Conservation (phyloP, 1,140 invertebrate genomes). For the Belonocnema kinseyi region DNA sequence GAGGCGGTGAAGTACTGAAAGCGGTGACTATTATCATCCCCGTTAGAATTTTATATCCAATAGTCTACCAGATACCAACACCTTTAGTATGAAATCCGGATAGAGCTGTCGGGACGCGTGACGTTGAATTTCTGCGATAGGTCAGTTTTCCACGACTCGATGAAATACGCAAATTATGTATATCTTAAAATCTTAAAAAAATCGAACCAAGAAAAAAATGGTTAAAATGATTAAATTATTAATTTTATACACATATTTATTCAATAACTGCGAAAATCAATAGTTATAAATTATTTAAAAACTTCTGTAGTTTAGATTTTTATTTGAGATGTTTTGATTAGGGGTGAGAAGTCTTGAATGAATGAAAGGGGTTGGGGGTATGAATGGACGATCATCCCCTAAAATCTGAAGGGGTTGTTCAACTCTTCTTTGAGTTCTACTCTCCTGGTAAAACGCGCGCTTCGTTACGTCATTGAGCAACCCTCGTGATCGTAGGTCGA, state of each 20-base stretch:
- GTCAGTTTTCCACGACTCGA: constrained; percentile 42
- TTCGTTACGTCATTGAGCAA: constrained; percentile 69
- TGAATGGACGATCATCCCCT: constrained; percentile 7
- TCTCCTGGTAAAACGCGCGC: constrained; percentile 69
- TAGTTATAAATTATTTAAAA: too few relatives aligned
- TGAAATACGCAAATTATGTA: too few relatives aligned
- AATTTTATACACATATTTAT: too few relatives aligned
- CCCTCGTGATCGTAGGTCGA: constrained; percentile 47
- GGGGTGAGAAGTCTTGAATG: background rate
- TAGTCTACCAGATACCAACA: constrained; percentile 43
- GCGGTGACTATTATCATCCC: constrained; percentile 63
- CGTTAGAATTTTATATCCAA: constrained; percentile 43
- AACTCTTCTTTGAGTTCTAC: constrained; percentile 41
- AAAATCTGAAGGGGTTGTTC: background rate
- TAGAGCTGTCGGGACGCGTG: constrained; percentile 66
- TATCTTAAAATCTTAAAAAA: too few relatives aligned
- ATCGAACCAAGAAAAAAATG: too few relatives aligned
- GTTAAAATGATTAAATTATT: too few relatives aligned
- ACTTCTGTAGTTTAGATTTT: too few relatives aligned
- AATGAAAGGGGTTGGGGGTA: background rate
- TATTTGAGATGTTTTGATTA: background rate
- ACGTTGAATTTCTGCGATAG: constrained; percentile 66
- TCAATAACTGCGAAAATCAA: too few relatives aligned
- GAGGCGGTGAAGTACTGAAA: constrained; percentile 65
- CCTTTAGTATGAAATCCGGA: constrained; percentile 61